phyloP scores from a whole-genome alignment of 2,797 vertebrate species.

The Ctenopoma kingsleyae region DNA sequence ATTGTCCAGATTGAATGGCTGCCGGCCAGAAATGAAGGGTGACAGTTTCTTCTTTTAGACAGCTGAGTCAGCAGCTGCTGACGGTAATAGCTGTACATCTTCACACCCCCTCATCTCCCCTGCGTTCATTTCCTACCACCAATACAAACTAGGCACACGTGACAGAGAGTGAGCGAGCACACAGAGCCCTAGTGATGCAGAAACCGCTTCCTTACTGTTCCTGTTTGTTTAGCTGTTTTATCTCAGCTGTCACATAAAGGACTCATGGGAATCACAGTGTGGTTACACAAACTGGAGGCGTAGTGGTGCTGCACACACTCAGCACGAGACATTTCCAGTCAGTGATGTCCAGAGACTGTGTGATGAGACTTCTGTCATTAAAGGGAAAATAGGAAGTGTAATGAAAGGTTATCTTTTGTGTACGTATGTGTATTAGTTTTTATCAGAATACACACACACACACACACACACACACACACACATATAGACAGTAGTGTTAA shows the following conservation, averaged over 20 bases:
- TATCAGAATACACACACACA: too few species aligned
- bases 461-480: too few species aligned
- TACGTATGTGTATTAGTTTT: too few species aligned
- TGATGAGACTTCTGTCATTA: slow-evolving; percentile 11
- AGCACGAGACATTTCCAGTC: slow-evolving; percentile 51
- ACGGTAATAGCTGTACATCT: slow-evolving; percentile 62
- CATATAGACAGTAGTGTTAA: too few species aligned
- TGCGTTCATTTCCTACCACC: slow-evolving; percentile 52
- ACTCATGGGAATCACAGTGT: slow-evolving; percentile 34
- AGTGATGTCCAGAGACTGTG: slow-evolving; percentile 45
- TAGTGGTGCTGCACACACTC: background rate
- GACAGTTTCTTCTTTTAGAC: slow-evolving; percentile 70
- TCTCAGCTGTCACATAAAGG: slow-evolving; percentile 28
- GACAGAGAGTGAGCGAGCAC: background rate
- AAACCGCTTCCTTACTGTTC: slow-evolving; percentile 11
- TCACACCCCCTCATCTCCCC: slow-evolving; percentile 49
- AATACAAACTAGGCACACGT: slow-evolving; percentile 7
- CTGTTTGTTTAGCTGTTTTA: slow-evolving; percentile 37
- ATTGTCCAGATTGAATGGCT: slow-evolving; percentile 64
- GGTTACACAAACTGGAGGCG: background rate
- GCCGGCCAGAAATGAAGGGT: slow-evolving; percentile 39
- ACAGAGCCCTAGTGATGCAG: slow-evolving; percentile 10
- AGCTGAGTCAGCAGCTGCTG: slow-evolving; percentile 81
- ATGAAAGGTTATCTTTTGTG: background rate
- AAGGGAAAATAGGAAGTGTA: slow-evolving; percentile 17